Evolutionary conservation across 2,113 vertebrate genomes (phyloP).

Genomic region (Hucho hucho): DNA sequence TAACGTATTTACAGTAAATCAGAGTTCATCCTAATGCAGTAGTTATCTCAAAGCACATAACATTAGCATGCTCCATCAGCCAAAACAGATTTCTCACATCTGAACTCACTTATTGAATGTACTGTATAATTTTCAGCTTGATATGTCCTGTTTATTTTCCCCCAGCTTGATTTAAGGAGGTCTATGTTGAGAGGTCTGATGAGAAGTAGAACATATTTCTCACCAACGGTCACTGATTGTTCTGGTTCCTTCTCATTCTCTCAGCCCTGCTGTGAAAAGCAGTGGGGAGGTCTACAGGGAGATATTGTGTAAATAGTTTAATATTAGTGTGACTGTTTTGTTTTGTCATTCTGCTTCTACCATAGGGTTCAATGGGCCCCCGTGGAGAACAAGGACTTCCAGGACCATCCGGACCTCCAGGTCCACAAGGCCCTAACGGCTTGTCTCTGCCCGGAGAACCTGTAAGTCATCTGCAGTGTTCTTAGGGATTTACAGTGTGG

Average conservation of each 20-base stretch:
- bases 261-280: slow-evolving; percentile 11
- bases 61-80: background rate
- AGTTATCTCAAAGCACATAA: background rate
- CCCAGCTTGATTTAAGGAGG: slow-evolving; percentile 25
- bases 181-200: slow-evolving; percentile 22
- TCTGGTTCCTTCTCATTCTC: slow-evolving; percentile 16
- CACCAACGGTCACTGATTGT: background rate
- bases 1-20: background rate
- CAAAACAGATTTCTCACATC: slow-evolving; percentile 40
- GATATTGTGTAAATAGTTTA: background rate
- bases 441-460: slow-evolving; percentile 94
- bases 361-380: slow-evolving; percentile 85
- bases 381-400: slow-evolving; percentile 86
- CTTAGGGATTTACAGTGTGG: slow-evolving; percentile 13
- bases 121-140: slow-evolving; percentile 38
- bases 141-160: slow-evolving; percentile 44
- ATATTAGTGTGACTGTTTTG: slow-evolving; percentile 18
- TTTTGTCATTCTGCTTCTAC: slow-evolving; percentile 28
- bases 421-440: slow-evolving; percentile 93
- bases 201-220: slow-evolving; percentile 10
- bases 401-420: slow-evolving; percentile 90
- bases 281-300: slow-evolving; percentile 14
- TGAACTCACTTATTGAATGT: slow-evolving; percentile 41
- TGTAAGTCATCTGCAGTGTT: slow-evolving; percentile 73
- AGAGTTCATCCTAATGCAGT: slow-evolving; percentile 1